These are phyloP conservation scores for Acrocephalus arundinaceus DNA, from an alignment of 2,113 vertebrate genomes.

Conservation along the genomic window DNA sequence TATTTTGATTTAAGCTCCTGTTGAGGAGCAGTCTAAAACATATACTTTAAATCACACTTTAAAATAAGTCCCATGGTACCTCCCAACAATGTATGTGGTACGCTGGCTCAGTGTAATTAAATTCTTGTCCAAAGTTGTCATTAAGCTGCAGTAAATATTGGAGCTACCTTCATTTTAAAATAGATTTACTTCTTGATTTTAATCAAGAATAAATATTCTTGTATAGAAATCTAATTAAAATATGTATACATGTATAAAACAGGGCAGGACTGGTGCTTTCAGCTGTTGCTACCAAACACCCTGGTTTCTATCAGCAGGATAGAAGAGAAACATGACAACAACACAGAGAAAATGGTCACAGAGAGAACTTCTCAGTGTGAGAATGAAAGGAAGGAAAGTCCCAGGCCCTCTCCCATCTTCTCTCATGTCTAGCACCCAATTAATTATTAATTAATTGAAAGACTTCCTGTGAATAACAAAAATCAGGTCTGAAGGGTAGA, in stretches of 20 bases:
- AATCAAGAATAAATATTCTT: not conserved
- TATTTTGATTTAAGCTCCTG: slow-evolving; percentile 53
- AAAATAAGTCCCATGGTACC: not conserved
- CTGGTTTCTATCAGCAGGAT: not conserved
- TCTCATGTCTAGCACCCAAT: not conserved
- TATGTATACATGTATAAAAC: not conserved
- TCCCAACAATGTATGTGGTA: not conserved
- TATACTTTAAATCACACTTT: not conserved
- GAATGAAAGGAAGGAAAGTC: not conserved
- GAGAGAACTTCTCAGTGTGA: not conserved
- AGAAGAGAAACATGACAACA: not conserved
- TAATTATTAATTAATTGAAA: not conserved
- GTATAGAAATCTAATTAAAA: slow-evolving; percentile 23
- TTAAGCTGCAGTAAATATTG: slow-evolving; percentile 38
- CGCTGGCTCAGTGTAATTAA: not conserved
- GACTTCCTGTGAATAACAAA: not conserved
- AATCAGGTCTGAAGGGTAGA: not conserved
- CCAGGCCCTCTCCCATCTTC: not conserved
- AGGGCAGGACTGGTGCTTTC: not conserved
- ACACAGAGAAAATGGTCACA: not conserved
- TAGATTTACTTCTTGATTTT: slow-evolving; percentile 20
- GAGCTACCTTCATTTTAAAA: not conserved
- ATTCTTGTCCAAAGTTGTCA: slow-evolving; percentile 37
- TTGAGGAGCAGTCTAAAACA: slow-evolving; percentile 1
- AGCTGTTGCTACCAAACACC: not conserved